Percentiles rank a stretch among this genome's conserved stretches.
These are phyloP conservation scores for Istiophorus platypterus DNA, from an alignment of 2,113 vertebrate genomes.

Conservation along the genomic window DNA sequence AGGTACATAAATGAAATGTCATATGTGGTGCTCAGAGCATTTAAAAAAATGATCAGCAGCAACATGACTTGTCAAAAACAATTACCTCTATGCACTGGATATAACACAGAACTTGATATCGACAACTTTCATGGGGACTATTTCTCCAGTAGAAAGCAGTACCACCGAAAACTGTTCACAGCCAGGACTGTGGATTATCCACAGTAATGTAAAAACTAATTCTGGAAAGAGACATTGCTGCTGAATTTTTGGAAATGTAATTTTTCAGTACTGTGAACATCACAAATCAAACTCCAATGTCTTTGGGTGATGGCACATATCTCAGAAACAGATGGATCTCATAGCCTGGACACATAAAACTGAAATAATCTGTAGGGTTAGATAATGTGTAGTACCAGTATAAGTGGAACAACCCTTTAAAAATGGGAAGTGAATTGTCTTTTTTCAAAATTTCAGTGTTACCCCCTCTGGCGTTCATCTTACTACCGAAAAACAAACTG, in stretches of 20 bases:
- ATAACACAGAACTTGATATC: neutral
- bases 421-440: neutral
- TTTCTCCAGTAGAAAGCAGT: conserved; percentile 19
- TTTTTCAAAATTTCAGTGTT: conserved; percentile 1
- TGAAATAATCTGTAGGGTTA: neutral
- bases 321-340: neutral
- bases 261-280: neutral
- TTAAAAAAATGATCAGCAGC: neutral
- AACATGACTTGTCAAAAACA: neutral
- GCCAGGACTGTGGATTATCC: conserved; percentile 9
- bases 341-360: neutral
- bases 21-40: neutral
- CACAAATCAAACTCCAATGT: neutral
- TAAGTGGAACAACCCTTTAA: neutral
- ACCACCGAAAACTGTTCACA: conserved; percentile 18
- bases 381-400: neutral
- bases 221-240: conserved; percentile 1
- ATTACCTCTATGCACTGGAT: neutral
- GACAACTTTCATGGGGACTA: conserved; percentile 2
- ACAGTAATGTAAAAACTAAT: conserved; percentile 18
- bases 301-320: neutral
- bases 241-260: neutral
- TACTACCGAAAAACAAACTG: conserved; percentile 21
- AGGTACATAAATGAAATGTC: neutral
- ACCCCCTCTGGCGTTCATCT: conserved; percentile 18